A percentile compares a stretch with the other conserved stretches of the same genome.
Evolutionary conservation across 2,113 vertebrate species (phyloP).

Genomic region (Tenebrosternarchus preto): DNA sequence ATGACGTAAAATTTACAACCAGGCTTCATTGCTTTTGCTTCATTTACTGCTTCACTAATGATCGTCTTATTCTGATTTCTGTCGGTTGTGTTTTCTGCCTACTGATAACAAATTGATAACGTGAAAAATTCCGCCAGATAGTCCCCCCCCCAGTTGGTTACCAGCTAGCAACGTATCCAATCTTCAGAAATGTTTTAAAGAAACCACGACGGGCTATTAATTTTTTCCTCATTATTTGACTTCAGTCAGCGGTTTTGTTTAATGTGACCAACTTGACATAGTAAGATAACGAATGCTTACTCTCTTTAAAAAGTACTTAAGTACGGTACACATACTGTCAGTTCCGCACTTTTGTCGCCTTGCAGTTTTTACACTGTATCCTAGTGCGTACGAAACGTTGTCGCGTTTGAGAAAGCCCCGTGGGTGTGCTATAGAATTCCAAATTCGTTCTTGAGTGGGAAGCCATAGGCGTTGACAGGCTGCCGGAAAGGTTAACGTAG

Average conservation of each 20-base stretch:
- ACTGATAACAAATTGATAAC: not conserved
- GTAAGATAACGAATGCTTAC: not conserved
- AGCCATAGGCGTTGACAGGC: slow-evolving; percentile 10
- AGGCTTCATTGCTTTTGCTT: not conserved
- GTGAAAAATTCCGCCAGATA: not conserved
- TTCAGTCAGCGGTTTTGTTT: not conserved
- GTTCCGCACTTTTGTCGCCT: too few species aligned
- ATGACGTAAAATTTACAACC: too few species aligned
- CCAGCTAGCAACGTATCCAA: slow-evolving; percentile 12
- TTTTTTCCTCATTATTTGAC: not conserved
- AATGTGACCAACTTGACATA: not conserved
- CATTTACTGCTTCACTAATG: not conserved
- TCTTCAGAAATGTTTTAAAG: not conserved
- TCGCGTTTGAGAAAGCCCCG: too few species aligned
- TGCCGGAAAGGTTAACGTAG: not conserved
- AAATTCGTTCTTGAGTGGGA: not conserved
- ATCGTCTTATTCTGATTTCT: not conserved
- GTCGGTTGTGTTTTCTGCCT: not conserved
- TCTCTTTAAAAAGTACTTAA: not conserved
- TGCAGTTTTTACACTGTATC: too few species aligned
- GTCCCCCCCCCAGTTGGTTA: not conserved
- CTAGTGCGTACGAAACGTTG: too few species aligned
- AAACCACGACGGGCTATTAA: not conserved
- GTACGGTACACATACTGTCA: slow-evolving; percentile 21
- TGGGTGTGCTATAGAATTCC: too few species aligned